A percentile compares a stretch with the other conserved stretches of the same genome.
Conservation (phyloP, 2,797 vertebrate genomes). For the Adrianichthys oophorus region DNA sequence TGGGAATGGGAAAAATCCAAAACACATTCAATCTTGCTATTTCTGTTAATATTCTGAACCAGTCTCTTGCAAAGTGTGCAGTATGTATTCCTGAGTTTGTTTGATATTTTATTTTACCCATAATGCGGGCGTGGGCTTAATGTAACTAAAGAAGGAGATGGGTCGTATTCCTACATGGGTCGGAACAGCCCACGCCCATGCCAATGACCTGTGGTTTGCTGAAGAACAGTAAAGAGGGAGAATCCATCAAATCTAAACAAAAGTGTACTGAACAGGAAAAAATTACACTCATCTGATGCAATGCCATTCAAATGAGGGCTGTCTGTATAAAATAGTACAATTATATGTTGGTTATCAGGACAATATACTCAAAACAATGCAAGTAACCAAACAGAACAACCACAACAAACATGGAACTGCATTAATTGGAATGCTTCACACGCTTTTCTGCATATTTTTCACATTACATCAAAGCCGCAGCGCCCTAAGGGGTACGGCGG, state of each 20-base stretch:
- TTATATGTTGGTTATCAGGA: conserved; percentile 70
- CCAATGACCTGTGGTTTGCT: conserved; percentile 32
- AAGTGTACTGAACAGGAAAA: conserved; percentile 13
- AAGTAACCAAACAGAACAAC: conserved; percentile 68
- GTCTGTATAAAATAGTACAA: conserved; percentile 52
- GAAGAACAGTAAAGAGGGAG: conserved; percentile 3
- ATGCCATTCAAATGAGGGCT: conserved; percentile 43
- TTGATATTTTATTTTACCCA: conserved; percentile 47
- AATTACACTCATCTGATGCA: conserved; percentile 16
- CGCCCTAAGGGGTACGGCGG: conserved; percentile 51
- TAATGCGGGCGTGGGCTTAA: conserved; percentile 52
- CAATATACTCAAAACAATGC: conserved; percentile 64
- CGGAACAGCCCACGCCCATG: conserved; percentile 65
- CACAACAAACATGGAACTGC: conserved; percentile 64
- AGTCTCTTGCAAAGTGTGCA: conserved; percentile 65
- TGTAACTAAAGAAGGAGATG: conserved; percentile 46
- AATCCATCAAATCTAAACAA: conserved; percentile 14
- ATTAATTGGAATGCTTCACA: conserved; percentile 68
- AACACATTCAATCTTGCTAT: conserved; percentile 38
- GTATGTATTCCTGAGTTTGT: conserved; percentile 80
- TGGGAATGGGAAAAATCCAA: background rate
- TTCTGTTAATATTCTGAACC: conserved; percentile 52
- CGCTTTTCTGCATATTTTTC: conserved; percentile 70
- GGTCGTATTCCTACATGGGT: conserved; percentile 42
- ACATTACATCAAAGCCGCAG: conserved; percentile 69